Evolutionary conservation across 1,140 invertebrate species (phyloP), one percentile per base, ranked within the genome.

Genomic region (Hypothenemus hampei): DNA sequence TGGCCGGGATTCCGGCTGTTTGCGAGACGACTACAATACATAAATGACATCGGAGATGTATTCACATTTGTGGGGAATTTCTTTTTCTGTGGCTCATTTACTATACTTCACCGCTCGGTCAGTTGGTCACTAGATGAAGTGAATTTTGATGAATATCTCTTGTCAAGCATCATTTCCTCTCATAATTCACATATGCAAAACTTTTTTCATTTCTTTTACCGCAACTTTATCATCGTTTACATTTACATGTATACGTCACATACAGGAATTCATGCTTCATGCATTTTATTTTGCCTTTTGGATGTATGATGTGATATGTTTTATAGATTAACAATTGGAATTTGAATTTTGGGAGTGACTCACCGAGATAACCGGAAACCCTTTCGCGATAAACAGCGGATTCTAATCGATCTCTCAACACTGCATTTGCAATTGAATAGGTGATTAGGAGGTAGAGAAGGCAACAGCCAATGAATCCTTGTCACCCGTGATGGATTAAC

Each of bases 101-200:
- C 50, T 57, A 57, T 45, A 46, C 33, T 48, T 47, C 40, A 13
- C 45, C 60, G 55, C 46, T 57, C 62, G 65, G 65, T 68, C 67
- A 68, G 66, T 68, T 67, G 65, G 62, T 65, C 62, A 65, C 51
- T 59, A 64, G 59, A 69, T 69, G 67, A 65, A 48, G 60, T 63
- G 66, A 46, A 35, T 8, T 48, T 59, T 69, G 67, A 67, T 58
- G 66, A 66, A 67, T 67, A 55, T n/a, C 41, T 24, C 43, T 53
- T 47, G 35, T 46, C 41, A 35, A 43, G 52, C 41, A 44, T 49
- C 19, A 60, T 62, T 65, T 60, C 53, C 54, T 26, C 10, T 37
- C 26, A 49, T 53, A 48, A 48, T 31, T 48, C 51, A 57, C 56
- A 59, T 57, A 64, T 63, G 62, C 59, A 59, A 59, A 63, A 61